These are phyloP conservation scores for Alsophila aescularia DNA, from an alignment of 2,888 invertebrate genomes.

Conservation along the genomic window DNA sequence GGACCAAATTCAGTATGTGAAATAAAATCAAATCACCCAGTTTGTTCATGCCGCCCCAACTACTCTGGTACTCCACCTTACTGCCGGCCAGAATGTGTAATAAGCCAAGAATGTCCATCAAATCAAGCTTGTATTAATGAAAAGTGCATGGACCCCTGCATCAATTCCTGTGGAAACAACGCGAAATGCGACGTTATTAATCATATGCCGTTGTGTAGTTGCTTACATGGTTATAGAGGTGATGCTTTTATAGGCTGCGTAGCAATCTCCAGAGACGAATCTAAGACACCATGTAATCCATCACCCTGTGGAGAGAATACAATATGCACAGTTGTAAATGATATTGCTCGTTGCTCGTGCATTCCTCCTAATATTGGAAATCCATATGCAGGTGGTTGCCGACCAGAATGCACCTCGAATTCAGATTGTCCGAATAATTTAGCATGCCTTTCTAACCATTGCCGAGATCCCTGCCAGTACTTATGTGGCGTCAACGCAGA, in stretches of 20 bases:
- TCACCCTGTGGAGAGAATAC: constrained; percentile 95
- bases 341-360: constrained; percentile 90
- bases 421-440: constrained; percentile 91
- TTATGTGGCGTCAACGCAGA: constrained; percentile 93
- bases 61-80: constrained; percentile 93
- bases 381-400: constrained; percentile 93
- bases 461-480: constrained; percentile 93
- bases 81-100: constrained; percentile 92
- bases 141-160: constrained; percentile 93
- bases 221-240: constrained; percentile 90
- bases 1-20: constrained; percentile 94
- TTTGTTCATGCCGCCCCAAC: constrained; percentile 91
- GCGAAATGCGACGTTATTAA: constrained; percentile 91
- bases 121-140: constrained; percentile 92
- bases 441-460: constrained; percentile 93
- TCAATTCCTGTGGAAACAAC: constrained; percentile 90
- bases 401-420: constrained; percentile 93
- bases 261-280: constrained; percentile 72
- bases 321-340: constrained; percentile 88
- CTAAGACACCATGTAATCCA: constrained; percentile 88
- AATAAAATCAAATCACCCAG: constrained; percentile 90
- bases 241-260: constrained; percentile 94
- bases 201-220: constrained; percentile 92
- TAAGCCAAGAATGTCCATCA: constrained; percentile 91
- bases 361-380: constrained; percentile 95